phyloP scores from a whole-genome alignment of 2,888 invertebrate species.

The Latrodectus hesperus region DNA sequence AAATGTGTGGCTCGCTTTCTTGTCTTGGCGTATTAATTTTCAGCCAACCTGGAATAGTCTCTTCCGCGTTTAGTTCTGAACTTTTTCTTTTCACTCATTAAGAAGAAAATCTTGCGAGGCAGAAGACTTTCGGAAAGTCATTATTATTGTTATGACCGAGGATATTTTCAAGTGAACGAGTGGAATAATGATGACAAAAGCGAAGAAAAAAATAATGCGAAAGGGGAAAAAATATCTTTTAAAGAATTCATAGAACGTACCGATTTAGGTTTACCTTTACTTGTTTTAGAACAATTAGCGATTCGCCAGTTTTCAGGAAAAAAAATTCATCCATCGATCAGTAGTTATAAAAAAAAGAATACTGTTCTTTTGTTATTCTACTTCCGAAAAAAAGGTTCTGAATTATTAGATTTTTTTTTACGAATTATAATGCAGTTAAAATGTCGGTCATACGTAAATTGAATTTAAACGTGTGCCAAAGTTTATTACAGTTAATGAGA shows the following conservation, averaged over 20 bases:
- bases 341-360: background rate
- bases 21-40: no score
- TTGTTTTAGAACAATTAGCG: background rate
- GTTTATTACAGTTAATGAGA: no score
- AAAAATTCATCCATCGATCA: background rate
- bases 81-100: slow-evolving; percentile 2
- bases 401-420: background rate
- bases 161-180: slow-evolving; percentile 22
- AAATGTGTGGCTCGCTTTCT: no score
- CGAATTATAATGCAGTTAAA: background rate
- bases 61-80: background rate
- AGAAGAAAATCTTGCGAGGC: slow-evolving; percentile 23
- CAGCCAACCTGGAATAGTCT: background rate
- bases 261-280: background rate
- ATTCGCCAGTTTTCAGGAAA: background rate
- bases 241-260: background rate
- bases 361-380: background rate
- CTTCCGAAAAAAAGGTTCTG: background rate
- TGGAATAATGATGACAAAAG: slow-evolving; percentile 23
- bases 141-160: slow-evolving; percentile 51
- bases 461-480: no score
- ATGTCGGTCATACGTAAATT: background rate
- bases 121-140: slow-evolving; percentile 33
- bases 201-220: background rate
- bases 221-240: slow-evolving; percentile 5